Evolutionary conservation across 37 sponge, comb jelly and placozoan species (phyloP), one percentile per base, ranked within the genome.

Genomic region (Amphimedon queenslandica): DNA sequence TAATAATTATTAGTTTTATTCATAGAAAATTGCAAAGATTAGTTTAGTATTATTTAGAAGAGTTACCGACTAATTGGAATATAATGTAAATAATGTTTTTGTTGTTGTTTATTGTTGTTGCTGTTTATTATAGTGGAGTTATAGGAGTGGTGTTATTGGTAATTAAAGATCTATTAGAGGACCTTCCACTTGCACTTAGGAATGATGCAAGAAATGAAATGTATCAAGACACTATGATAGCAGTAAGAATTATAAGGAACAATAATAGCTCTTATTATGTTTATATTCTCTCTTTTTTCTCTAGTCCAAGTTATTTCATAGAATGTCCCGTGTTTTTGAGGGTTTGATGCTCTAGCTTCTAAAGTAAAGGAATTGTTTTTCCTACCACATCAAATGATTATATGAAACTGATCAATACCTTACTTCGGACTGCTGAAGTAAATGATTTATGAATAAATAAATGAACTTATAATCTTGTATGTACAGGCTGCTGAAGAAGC

Each of bases 331-430:
- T 69, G 41, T 82, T 78, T 34, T 27, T 73, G 57, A 32, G 79
- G 1, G 68, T 75, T 64, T 31, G 82, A 56, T 88, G 83, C 10
- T n/a, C n/a, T n/a, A n/a, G n/a, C n/a, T n/a, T 56, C 75, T 38
- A 56, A 78, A 25, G 83, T 78, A 2, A 77, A 82, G 43, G 83
- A 75, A 11, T 39, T 63, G 35, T 73, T 88, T 58, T 88, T 69
- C 20, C 70, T 88, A 16, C 88, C 87, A 28, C 20, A 29, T 1
- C 60, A 77, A 77, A 69, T 88, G 37, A 88, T 92, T 39, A 32
- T 87, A 51, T 25, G 80, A 80, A 57, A 88, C 88, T 70, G 88
- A 83, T 1, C 73, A 83, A 16, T 56, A 80, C 55, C 79, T 87
- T 74, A 84, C 58, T 72, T 75, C 83, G 92, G 47, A 40, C 68